Conservation (phyloP, 2,888 invertebrate species). For the Campoplex nolae region DNA sequence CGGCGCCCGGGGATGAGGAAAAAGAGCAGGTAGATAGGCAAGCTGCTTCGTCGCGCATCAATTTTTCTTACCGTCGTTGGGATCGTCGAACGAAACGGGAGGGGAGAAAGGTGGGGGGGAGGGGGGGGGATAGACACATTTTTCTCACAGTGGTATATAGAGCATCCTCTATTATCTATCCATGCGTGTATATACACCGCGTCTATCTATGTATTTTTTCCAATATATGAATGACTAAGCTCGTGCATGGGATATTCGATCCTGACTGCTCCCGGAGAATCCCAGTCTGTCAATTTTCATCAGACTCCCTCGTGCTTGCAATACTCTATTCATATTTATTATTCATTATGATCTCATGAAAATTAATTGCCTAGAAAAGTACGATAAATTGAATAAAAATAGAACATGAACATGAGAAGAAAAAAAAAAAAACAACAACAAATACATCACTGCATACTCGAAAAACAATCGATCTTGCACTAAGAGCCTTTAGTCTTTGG, state of each 20-base stretch:
- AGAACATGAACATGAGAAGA: neutral
- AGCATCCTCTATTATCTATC: conserved; percentile 47
- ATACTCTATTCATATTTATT: neutral
- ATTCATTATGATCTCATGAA: neutral
- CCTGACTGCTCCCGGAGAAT: neutral
- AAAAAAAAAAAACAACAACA: neutral
- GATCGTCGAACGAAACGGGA: conserved; percentile 41
- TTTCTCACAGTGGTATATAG: conserved; percentile 27
- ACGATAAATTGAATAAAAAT: neutral
- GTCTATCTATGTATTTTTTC: neutral
- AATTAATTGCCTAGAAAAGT: neutral
- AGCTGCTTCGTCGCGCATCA: conserved; percentile 31
- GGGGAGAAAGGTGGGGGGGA: neutral
- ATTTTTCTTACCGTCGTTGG: conserved; percentile 25
- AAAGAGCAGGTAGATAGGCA: conserved; percentile 8
- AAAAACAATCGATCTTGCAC: neutral
- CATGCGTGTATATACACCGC: neutral
- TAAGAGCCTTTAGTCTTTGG: neutral
- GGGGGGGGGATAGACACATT: conserved; percentile 40
- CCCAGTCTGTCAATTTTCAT: neutral
- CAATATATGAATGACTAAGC: neutral
- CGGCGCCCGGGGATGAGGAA: neutral
- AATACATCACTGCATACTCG: neutral
- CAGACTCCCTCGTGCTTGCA: neutral
- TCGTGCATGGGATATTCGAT: neutral